A percentile compares a stretch with the other conserved stretches of the same genome.
Conservation (phyloP, 2,888 invertebrate genomes). For the Athripsodes cinereus region DNA sequence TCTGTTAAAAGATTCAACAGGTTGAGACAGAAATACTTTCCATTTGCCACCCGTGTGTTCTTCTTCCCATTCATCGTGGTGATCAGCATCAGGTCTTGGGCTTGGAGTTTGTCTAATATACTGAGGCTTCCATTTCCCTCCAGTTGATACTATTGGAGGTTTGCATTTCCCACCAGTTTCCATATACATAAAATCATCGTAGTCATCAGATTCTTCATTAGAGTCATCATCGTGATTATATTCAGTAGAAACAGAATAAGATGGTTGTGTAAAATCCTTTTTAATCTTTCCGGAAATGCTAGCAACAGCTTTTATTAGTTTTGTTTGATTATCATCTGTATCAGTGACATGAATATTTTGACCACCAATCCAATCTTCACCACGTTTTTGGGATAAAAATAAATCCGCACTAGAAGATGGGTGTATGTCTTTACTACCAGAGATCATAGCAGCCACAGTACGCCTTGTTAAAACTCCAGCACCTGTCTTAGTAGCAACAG, state of each 20-base stretch:
- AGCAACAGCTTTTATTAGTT: slow-evolving; percentile 59
- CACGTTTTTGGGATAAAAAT: slow-evolving; percentile 36
- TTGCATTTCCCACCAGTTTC: slow-evolving; percentile 39
- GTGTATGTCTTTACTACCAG: slow-evolving; percentile 7
- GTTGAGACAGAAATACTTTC: slow-evolving; percentile 43
- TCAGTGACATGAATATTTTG: slow-evolving; percentile 51
- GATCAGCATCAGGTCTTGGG: slow-evolving; percentile 31
- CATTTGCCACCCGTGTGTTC: slow-evolving; percentile 60
- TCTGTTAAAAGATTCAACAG: slow-evolving; percentile 9
- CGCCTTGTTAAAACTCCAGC: slow-evolving; percentile 41
- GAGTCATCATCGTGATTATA: slow-evolving; percentile 46
- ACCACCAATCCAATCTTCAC: slow-evolving; percentile 57
- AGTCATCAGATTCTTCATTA: slow-evolving; percentile 52
- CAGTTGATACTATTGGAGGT: slow-evolving; percentile 53
- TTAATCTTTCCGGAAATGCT: slow-evolving; percentile 53
- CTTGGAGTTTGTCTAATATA: slow-evolving; percentile 29
- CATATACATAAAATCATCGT: slow-evolving; percentile 44
- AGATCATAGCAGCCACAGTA: slow-evolving; percentile 37
- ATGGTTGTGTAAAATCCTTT: slow-evolving; percentile 42
- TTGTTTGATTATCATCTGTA: slow-evolving; percentile 53
- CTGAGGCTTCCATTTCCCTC: slow-evolving; percentile 71
- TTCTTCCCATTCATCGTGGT: slow-evolving; percentile 52
- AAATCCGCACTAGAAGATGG: slow-evolving; percentile 7
- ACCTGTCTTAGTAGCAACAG: slow-evolving; percentile 34
- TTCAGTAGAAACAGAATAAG: slow-evolving; percentile 39